Base-by-base conservation (phyloP, 2,113 vertebrate genomes). In the Triplophysa siluroides region DNA sequence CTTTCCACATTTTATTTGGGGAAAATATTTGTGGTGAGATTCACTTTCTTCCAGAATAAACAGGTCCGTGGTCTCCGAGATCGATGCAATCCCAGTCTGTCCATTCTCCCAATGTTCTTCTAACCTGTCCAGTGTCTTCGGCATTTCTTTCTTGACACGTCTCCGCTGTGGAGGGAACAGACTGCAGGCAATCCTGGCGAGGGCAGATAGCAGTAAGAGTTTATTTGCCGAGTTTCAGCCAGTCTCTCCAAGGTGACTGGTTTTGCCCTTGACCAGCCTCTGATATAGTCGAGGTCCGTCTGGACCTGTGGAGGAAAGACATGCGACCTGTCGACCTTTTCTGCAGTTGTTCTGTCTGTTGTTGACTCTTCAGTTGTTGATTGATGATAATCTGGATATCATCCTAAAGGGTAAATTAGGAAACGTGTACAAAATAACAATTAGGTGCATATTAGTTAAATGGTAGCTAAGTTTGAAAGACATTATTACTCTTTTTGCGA, bases 331-430 rank as follows among this genome's bases (percentile, higher is more conserved):
- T 70, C 8, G 18, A 83, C 54, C 76, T 29, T 19, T 84, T 72
- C 78, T 83, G 80, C 72, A 78, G 86, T 3, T 18, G 83, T 81
- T 93, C 92, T 7, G 79, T 88, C 87, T 92, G 92, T 81, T 94
- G 91, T 86, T 95, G 94, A 52, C 82, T 86, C 80, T 83, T 89
- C 18, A 95, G 91, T 87, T 88, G 93, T 87, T 94, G 92, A 83
- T 91, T 92, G 79, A 95, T 92, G 81, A 95, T 86, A 74, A 92
- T 83, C 87, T 93, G 93, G 86, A 95, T 93, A 85, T 95, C 94
- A 3, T 95, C 94, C 94, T 95, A 83, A 69, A 23, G 26, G 84
- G 81, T 41, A 65, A 33, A 43, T 16, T 2, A 56, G 11, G 58
- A 21, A 58, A 16, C 4, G 1, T 50, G 14, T 9, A 10, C 54